phyloP scores from a whole-genome alignment of 2,113 vertebrate species.

The Python bivittatus region DNA sequence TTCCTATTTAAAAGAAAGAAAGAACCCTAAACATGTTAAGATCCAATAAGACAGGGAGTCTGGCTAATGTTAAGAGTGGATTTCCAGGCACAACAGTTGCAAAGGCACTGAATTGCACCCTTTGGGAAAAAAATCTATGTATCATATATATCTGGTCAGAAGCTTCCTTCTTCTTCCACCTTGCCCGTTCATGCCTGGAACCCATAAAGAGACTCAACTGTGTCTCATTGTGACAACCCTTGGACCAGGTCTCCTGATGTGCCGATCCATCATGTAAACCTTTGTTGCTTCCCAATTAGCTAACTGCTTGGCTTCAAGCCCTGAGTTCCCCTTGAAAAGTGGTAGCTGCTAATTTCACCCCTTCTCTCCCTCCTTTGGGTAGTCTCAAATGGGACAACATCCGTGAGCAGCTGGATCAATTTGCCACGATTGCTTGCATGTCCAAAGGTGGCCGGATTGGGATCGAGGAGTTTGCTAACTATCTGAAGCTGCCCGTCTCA shows the following conservation, averaged over 20 bases:
- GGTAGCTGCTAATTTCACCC: neutral
- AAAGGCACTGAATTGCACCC: neutral
- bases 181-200: neutral
- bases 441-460: slow-evolving; percentile 92
- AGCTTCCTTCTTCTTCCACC: no score
- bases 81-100: neutral
- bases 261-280: neutral
- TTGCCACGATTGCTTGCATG: slow-evolving; percentile 84
- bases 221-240: neutral
- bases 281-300: neutral
- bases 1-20: neutral
- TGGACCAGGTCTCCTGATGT: neutral
- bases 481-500: slow-evolving; percentile 89
- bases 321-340: slow-evolving; percentile 25
- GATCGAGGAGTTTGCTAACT: slow-evolving; percentile 87
- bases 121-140: neutral
- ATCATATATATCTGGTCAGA: neutral
- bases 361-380: slow-evolving; percentile 13
- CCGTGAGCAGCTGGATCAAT: slow-evolving; percentile 86
- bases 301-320: slow-evolving; percentile 39
- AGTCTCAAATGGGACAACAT: slow-evolving; percentile 94
- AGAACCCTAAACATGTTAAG: neutral
- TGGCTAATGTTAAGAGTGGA: neutral
- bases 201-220: neutral
- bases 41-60: neutral